Percentiles rank a stretch among this genome's conserved stretches.
These are phyloP conservation scores for Boulengeromyrus knoepffleri DNA, from an alignment of 2,113 vertebrate species.

Conservation along the genomic window DNA sequence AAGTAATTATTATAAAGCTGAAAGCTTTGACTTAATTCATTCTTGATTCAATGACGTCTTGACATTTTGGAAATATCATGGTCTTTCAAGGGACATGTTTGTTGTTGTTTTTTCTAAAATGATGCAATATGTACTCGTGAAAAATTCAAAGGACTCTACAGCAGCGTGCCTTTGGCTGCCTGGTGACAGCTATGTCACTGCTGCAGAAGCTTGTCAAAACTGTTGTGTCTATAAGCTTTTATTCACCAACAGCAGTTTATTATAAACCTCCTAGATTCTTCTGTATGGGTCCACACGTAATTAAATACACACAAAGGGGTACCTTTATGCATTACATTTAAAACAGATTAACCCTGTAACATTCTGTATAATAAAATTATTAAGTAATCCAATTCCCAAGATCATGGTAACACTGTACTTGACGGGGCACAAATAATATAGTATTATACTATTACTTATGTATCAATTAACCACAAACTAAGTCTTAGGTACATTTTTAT, in stretches of 20 bases:
- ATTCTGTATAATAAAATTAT: not conserved
- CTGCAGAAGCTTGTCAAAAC: not conserved
- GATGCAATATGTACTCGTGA: conserved; percentile 10
- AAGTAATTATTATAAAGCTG: not conserved
- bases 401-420: not conserved
- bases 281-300: not conserved
- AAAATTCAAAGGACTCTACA: not conserved
- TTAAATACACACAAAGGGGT: not conserved
- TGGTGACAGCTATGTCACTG: not conserved
- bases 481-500: not conserved
- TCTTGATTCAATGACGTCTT: not conserved
- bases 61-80: conserved; percentile 9
- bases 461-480: not conserved
- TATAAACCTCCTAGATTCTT: not conserved
- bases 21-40: conserved; percentile 1
- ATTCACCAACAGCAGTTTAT: not conserved
- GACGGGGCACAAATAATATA: not conserved
- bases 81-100: not conserved
- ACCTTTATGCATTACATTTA: not conserved
- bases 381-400: not conserved
- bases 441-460: not conserved
- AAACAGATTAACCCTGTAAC: not conserved
- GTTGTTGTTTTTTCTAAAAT: not conserved
- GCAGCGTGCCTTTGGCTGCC: not conserved
- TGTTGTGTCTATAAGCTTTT: not conserved